These are phyloP conservation scores for Pelodiscus sinensis DNA, from an alignment of 2,113 vertebrate genomes.

Conservation along the genomic window DNA sequence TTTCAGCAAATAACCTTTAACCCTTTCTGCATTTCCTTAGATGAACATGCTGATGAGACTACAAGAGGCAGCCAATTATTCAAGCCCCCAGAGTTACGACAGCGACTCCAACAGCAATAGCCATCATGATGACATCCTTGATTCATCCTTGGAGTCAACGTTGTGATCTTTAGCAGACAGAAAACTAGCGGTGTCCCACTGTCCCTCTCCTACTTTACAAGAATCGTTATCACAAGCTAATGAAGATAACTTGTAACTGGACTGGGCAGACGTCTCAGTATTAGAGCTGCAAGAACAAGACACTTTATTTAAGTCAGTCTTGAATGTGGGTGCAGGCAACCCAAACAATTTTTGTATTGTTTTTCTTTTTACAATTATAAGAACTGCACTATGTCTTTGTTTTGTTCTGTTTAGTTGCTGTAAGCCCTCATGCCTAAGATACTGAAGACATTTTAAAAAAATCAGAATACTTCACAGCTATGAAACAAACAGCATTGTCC, in stretches of 20 bases:
- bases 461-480: slow-evolving; percentile 46
- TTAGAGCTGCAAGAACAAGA: slow-evolving; percentile 74
- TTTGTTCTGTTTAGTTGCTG: slow-evolving; percentile 81
- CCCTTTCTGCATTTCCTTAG: slow-evolving; percentile 70
- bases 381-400: slow-evolving; percentile 79
- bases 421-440: slow-evolving; percentile 80
- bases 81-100: slow-evolving; percentile 96
- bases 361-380: slow-evolving; percentile 51
- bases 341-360: slow-evolving; percentile 70
- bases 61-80: slow-evolving; percentile 96
- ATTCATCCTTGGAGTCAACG: slow-evolving; percentile 93
- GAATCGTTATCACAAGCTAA: slow-evolving; percentile 3
- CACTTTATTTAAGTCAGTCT: slow-evolving; percentile 72
- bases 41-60: slow-evolving; percentile 99
- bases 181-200: not conserved
- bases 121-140: slow-evolving; percentile 94
- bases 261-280: slow-evolving; percentile 64
- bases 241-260: slow-evolving; percentile 47
- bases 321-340: slow-evolving; percentile 84
- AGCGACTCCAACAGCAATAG: slow-evolving; percentile 98
- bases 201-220: not conserved
- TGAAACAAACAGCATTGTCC: slow-evolving; percentile 71
- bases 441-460: slow-evolving; percentile 67
- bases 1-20: not conserved
- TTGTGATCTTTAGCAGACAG: slow-evolving; percentile 78